Evolutionary conservation across 2,888 invertebrate species (phyloP).

Genomic region (Ceramica pisi): DNA sequence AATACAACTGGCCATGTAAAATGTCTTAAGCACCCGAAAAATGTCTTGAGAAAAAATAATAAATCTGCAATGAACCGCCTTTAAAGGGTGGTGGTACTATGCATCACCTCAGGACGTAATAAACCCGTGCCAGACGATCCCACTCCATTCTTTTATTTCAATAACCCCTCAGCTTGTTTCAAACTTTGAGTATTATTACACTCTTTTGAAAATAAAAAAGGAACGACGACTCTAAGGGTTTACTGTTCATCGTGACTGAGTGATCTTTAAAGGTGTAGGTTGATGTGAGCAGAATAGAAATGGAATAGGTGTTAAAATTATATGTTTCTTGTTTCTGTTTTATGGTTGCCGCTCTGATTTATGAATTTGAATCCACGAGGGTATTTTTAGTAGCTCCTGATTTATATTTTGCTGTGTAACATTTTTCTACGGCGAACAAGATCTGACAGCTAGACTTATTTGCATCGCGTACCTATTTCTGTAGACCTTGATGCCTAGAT

Average conservation of each 20-base stretch:
- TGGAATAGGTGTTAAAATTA: slow-evolving; percentile 49
- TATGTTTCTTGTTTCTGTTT: slow-evolving; percentile 52
- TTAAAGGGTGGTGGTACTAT: slow-evolving; percentile 75
- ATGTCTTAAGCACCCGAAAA: slow-evolving; percentile 59
- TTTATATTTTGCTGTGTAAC: slow-evolving; percentile 32
- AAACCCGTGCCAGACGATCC: slow-evolving; percentile 75
- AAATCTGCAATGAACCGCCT: slow-evolving; percentile 65
- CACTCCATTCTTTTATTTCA: slow-evolving; percentile 82
- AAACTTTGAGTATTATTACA: slow-evolving; percentile 81
- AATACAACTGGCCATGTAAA: slow-evolving; percentile 64
- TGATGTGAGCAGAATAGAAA: slow-evolving; percentile 49
- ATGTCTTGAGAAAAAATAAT: slow-evolving; percentile 57
- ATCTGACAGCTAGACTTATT: slow-evolving; percentile 35
- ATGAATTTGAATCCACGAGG: slow-evolving; percentile 33
- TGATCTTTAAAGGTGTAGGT: slow-evolving; percentile 56
- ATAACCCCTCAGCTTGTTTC: slow-evolving; percentile 79
- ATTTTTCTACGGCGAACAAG: slow-evolving; percentile 34
- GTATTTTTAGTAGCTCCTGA: slow-evolving; percentile 22
- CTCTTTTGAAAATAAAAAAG: slow-evolving; percentile 75
- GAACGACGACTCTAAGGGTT: slow-evolving; percentile 57
- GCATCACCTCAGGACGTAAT: slow-evolving; percentile 79
- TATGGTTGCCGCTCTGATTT: slow-evolving; percentile 49
- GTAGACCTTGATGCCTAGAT: not conserved
- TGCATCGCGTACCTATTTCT: slow-evolving; percentile 21
- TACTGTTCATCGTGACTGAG: slow-evolving; percentile 55